Percentiles rank a stretch among this genome's conserved stretches.
Conservation (phyloP, 2,797 vertebrate species). For the Manis crassicaudata region DNA sequence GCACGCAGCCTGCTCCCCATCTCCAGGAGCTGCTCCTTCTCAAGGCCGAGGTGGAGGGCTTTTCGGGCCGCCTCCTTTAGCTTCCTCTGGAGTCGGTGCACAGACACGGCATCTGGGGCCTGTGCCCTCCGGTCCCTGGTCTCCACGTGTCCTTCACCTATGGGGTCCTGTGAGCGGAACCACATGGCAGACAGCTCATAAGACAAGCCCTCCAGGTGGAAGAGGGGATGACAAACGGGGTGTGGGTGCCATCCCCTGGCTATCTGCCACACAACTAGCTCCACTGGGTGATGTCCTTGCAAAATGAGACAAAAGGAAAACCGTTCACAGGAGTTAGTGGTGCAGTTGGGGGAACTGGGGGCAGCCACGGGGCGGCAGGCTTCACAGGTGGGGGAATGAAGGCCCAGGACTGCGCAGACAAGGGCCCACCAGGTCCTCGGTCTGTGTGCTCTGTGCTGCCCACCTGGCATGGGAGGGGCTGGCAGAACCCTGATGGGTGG, state of each 20-base stretch:
- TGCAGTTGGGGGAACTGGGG: too few species aligned
- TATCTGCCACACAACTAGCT: too few species aligned
- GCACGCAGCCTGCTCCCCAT: conserved; percentile 91
- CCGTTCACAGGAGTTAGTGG: too few species aligned
- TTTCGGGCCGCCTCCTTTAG: conserved; percentile 88
- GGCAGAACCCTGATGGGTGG: neutral
- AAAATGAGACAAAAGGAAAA: neutral
- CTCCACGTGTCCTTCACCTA: conserved; percentile 51
- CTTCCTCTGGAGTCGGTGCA: conserved; percentile 81
- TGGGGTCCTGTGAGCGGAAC: conserved; percentile 80
- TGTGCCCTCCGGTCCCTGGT: neutral
- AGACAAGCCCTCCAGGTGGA: rapidly evolving
- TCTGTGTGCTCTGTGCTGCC: neutral
- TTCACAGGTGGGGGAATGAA: too few species aligned
- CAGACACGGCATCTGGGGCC: neutral
- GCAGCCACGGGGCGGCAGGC: too few species aligned
- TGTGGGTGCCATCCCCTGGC: neutral
- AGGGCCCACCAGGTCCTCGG: too few species aligned
- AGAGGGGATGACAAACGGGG: rapidly evolving
- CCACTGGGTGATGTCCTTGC: neutral
- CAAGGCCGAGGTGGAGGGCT: conserved; percentile 88
- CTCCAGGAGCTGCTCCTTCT: conserved; percentile 93
- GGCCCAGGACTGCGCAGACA: too few species aligned
- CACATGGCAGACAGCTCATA: rapidly evolving
- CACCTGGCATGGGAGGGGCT: neutral